Conservation (phyloP, 2,888 invertebrate genomes). For the Ophion ellenae region DNA sequence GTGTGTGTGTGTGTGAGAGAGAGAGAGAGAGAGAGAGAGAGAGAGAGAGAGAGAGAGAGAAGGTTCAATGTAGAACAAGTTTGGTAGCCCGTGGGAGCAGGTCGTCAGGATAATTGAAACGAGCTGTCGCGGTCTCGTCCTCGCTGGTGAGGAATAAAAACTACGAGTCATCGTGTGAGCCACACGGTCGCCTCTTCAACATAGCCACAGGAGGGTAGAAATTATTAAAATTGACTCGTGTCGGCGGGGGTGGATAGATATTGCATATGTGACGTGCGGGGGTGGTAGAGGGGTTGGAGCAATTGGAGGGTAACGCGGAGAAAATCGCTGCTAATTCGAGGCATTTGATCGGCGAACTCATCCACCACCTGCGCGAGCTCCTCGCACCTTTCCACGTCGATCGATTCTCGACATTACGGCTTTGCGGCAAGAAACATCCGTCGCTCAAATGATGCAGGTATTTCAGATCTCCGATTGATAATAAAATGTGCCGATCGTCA, state of each 20-base stretch:
- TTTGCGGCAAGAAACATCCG: conserved; percentile 16
- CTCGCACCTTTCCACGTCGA: conserved; percentile 57
- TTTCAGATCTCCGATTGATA: neutral
- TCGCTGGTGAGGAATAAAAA: conserved; percentile 69
- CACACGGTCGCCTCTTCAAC: conserved; percentile 52
- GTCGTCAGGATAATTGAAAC: conserved; percentile 76
- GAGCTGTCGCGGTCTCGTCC: conserved; percentile 60
- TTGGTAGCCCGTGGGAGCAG: conserved; percentile 68
- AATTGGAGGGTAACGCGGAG: conserved; percentile 65
- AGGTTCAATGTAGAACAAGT: conserved; percentile 47
- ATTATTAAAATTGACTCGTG: conserved; percentile 78
- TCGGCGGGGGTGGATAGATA: conserved; percentile 57
- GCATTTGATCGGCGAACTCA: conserved; percentile 77
- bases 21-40: neutral
- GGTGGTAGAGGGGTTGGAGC: conserved; percentile 44
- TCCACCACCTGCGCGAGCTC: conserved; percentile 75
- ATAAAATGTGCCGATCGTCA: neutral
- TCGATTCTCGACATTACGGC: conserved; percentile 30
- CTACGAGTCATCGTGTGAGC: conserved; percentile 74
- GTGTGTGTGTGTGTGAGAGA: neutral
- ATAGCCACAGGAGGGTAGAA: conserved; percentile 61
- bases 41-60: conserved; percentile 3
- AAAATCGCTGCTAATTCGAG: conserved; percentile 78
- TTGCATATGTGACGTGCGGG: conserved; percentile 34
- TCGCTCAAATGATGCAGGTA: conserved; percentile 2